Conservation (phyloP, 2,888 invertebrate species). For the Polymixis flavicincta region DNA sequence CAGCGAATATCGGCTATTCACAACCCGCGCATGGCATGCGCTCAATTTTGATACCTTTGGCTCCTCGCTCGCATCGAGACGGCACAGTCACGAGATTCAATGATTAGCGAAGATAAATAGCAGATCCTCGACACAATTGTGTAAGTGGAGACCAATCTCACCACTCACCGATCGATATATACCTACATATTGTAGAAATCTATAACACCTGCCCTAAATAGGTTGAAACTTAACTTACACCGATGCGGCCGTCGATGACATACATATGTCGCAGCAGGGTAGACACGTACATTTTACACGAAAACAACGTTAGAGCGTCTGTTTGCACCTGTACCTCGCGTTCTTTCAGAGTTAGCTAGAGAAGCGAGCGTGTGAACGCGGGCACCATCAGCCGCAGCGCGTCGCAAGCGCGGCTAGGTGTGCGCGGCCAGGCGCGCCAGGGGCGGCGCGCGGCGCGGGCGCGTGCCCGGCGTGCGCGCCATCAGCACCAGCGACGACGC, state of each 20-base stretch:
- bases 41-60: constrained; percentile 84
- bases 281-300: constrained; percentile 43
- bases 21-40: constrained; percentile 79
- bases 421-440: constrained; percentile 72
- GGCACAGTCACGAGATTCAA: constrained; percentile 59
- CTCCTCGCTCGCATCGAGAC: constrained; percentile 74
- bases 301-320: constrained; percentile 29
- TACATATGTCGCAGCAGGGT: constrained; percentile 19
- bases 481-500: constrained; percentile 17
- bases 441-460: constrained; percentile 76
- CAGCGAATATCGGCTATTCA: constrained; percentile 78
- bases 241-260: constrained; percentile 56
- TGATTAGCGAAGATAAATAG: constrained; percentile 59
- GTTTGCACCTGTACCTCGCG: neutral
- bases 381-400: neutral
- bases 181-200: constrained; percentile 68
- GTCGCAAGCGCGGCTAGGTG: constrained; percentile 64
- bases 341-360: constrained; percentile 1
- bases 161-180: constrained; percentile 68
- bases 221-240: constrained; percentile 59
- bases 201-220: constrained; percentile 67
- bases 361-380: constrained; percentile 26
- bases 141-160: constrained; percentile 67
- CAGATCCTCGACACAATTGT: constrained; percentile 69
- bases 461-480: constrained; percentile 87